Percentiles rank a stretch among this genome's conserved stretches.
These are phyloP conservation scores for Rhopalosiphum padi DNA, from an alignment of 1,140 invertebrate species.

Conservation along the genomic window DNA sequence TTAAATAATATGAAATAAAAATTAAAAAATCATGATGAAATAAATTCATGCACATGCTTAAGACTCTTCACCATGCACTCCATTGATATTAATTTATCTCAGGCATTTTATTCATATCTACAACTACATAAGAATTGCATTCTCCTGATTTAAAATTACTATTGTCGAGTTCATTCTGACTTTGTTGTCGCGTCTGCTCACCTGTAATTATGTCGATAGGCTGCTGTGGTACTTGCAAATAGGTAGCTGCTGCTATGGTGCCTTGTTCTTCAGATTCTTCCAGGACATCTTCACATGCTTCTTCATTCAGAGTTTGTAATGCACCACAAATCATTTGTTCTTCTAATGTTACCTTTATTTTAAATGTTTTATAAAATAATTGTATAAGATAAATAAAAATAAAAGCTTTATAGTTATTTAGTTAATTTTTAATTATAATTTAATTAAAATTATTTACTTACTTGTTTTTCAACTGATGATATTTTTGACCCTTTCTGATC, in stretches of 20 bases:
- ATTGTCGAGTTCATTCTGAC: constrained; percentile 51
- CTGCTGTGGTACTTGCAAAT: constrained; percentile 50
- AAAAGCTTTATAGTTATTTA: not conserved
- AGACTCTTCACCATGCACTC: constrained; percentile 28
- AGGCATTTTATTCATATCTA: constrained; percentile 19
- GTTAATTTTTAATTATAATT: not conserved
- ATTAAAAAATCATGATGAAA: constrained; percentile 21
- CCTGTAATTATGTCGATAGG: constrained; percentile 55
- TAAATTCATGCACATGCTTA: constrained; percentile 45
- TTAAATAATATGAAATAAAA: constrained; percentile 23
- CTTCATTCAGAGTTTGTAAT: constrained; percentile 88
- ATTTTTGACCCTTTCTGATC: constrained; percentile 39
- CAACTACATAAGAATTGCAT: constrained; percentile 21
- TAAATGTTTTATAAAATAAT: not conserved
- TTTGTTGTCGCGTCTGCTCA: constrained; percentile 39
- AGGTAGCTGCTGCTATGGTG: constrained; percentile 44
- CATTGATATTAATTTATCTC: not conserved
- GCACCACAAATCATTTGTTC: constrained; percentile 94
- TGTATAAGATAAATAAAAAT: not conserved
- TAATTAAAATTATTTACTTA: constrained; percentile 13
- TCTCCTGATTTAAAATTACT: constrained; percentile 48
- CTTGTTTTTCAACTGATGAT: constrained; percentile 53
- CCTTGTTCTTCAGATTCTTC: constrained; percentile 65
- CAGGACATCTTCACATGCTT: constrained; percentile 86
- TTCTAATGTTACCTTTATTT: constrained; percentile 79